Evolutionary conservation across 92 coral and sea anemone genomes (phyloP).

Genomic region (Meandrina meandrites): DNA sequence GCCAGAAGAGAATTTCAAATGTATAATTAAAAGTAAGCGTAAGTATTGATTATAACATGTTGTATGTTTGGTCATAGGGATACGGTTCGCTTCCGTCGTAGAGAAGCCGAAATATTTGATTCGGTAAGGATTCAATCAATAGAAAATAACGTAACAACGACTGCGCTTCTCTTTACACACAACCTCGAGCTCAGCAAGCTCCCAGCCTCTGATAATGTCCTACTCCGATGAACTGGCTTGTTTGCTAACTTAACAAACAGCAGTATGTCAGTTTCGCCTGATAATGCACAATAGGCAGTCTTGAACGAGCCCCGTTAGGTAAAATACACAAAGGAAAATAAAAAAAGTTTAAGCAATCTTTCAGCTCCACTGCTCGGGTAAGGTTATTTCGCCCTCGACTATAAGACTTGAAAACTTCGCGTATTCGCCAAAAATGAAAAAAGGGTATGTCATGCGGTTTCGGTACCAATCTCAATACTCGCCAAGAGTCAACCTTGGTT

Average conservation of each 20-base stretch:
- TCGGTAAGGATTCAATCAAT: neutral
- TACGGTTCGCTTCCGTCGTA: conserved; percentile 1
- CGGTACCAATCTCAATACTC: no score
- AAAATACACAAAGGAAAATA: conserved; percentile 7
- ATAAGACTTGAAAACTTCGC: neutral
- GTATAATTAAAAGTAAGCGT: neutral
- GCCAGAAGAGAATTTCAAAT: neutral
- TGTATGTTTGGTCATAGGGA: neutral
- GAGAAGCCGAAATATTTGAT: neutral
- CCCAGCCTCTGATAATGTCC: neutral
- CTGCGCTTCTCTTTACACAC: neutral
- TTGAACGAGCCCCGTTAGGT: neutral
- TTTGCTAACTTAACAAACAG: neutral
- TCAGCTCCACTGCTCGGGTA: neutral
- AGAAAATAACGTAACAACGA: neutral
- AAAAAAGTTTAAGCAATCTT: neutral
- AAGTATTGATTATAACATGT: neutral
- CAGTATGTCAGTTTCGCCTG: neutral
- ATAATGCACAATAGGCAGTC: neutral
- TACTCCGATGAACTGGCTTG: neutral
- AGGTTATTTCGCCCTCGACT: neutral
- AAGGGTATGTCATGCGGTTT: neutral
- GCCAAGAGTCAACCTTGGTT: no score
- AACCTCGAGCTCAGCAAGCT: neutral
- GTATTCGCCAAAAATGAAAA: neutral